Evolutionary conservation across 2,888 invertebrate genomes (phyloP).

Genomic region (Drosophila flavopinicola): DNA sequence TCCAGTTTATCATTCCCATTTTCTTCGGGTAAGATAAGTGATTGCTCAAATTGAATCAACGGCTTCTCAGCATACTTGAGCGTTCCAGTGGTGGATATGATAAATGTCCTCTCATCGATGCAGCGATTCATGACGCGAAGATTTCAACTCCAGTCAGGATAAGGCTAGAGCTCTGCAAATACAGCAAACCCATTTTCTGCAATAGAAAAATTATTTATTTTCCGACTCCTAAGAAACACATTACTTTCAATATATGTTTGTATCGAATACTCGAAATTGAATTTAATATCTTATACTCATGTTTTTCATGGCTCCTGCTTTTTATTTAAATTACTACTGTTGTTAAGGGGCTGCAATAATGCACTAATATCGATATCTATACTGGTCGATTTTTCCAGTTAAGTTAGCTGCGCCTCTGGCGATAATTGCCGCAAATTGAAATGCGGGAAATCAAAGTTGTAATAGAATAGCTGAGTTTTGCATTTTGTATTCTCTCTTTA

Average conservation of each 20-base stretch:
- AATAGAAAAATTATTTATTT: conserved; percentile 77
- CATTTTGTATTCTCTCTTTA: no score
- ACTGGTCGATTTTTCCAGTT: neutral
- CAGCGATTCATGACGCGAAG: conserved; percentile 89
- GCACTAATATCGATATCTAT: neutral
- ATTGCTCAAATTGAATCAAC: conserved; percentile 93
- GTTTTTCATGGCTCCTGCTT: neutral
- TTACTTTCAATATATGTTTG: no score
- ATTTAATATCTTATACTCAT: neutral
- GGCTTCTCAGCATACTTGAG: conserved; percentile 89
- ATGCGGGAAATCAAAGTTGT: no score
- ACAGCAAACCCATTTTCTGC: conserved; percentile 90
- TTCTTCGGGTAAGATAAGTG: conserved; percentile 93
- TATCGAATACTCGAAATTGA: no score
- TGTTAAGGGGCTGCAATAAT: neutral
- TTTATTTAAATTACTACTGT: neutral
- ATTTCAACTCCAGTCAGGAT: conserved; percentile 97
- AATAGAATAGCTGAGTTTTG: no score
- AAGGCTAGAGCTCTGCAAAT: conserved; percentile 91
- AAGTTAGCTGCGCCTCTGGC: neutral
- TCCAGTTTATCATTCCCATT: conserved; percentile 99
- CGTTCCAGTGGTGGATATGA: conserved; percentile 92
- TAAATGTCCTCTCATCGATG: conserved; percentile 86
- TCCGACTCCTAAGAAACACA: no score
- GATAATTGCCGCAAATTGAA: no score